These are phyloP conservation scores for Cisticola juncidis DNA, from an alignment of 2,113 vertebrate species.

Conservation along the genomic window DNA sequence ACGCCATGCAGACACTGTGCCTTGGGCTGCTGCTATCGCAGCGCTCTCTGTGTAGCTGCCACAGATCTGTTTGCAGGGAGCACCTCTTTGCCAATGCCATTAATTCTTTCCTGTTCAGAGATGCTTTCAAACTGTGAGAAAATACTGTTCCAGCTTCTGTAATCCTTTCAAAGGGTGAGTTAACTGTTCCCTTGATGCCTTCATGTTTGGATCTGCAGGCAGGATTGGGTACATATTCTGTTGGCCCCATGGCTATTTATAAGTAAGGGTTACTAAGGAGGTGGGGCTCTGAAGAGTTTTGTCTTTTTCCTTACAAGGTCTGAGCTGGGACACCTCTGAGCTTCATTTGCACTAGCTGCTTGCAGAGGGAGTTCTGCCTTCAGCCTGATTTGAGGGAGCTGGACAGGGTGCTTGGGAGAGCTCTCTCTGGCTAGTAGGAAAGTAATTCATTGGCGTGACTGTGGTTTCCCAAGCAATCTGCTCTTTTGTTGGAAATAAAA, in stretches of 20 bases:
- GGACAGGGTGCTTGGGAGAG: not conserved
- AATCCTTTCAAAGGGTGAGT: not conserved
- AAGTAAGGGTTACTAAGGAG: not conserved
- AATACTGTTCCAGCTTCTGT: not conserved
- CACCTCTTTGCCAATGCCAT: not conserved
- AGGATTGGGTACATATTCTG: not conserved
- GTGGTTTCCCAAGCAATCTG: not conserved
- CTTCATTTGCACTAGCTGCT: not conserved
- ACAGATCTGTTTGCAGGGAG: not conserved
- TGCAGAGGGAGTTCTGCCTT: not conserved
- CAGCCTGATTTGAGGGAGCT: not conserved
- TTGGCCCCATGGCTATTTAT: not conserved
- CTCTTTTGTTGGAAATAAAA: not conserved
- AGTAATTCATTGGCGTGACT: not conserved
- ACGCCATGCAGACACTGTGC: accelerated
- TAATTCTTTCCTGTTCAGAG: not conserved
- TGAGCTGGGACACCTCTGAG: not conserved
- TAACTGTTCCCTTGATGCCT: not conserved
- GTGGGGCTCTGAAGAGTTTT: not conserved
- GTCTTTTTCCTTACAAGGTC: not conserved
- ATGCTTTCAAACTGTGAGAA: not conserved
- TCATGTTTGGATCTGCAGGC: not conserved
- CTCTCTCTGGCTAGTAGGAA: not conserved
- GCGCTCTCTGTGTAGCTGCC: accelerated
- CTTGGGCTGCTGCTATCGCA: not conserved